These are phyloP conservation scores for Drosophila teissieri DNA, from an alignment of 1,140 invertebrate genomes.

Conservation along the genomic window DNA sequence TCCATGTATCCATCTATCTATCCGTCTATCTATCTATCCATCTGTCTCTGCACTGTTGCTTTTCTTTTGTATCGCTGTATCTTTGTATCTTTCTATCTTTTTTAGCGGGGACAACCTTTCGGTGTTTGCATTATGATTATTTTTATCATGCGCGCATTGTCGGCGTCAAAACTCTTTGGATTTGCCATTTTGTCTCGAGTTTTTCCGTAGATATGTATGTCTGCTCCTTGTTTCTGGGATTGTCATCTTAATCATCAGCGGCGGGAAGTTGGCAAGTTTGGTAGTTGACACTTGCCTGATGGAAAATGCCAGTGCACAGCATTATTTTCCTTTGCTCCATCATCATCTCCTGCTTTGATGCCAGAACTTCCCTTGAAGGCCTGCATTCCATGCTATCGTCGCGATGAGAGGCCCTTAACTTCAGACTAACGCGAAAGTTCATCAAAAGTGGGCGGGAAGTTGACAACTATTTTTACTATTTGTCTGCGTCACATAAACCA, in stretches of 20 bases:
- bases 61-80: conserved; percentile 4
- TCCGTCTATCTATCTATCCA: conserved; percentile 2
- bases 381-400: conserved; percentile 19
- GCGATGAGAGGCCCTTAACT: not conserved
- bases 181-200: conserved; percentile 30
- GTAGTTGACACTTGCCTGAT: conserved; percentile 9
- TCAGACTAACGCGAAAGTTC: not conserved
- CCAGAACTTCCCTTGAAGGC: not conserved
- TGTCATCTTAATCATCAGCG: conserved; percentile 21
- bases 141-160: conserved; percentile 38
- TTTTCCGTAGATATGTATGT: not conserved
- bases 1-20: conserved; percentile 6
- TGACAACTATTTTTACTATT: conserved; percentile 17
- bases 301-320: conserved; percentile 5
- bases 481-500: conserved; percentile 18
- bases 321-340: not conserved
- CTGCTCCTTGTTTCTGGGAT: conserved; percentile 1
- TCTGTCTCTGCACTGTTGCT: not conserved
- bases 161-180: conserved; percentile 32
- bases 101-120: not conserved
- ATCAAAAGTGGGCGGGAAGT: conserved; percentile 8
- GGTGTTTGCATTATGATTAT: conserved; percentile 36
- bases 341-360: conserved; percentile 2
- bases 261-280: conserved; percentile 8
- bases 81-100: not conserved